phyloP scores from a whole-genome alignment of 1,140 invertebrate species.

The Rhopalosiphum maidis region DNA sequence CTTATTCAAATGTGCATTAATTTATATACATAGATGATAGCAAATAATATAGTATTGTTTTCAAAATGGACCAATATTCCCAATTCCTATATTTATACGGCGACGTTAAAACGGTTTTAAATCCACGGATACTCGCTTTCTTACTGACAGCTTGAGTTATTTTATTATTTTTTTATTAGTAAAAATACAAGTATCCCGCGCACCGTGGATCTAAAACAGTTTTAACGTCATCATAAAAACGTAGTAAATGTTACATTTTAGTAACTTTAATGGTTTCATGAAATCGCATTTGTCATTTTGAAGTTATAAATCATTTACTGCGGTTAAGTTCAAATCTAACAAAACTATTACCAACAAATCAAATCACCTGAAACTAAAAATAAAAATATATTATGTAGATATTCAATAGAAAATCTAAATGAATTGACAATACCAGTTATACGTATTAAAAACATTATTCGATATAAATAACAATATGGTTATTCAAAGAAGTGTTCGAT shows the following conservation, averaged over 20 bases:
- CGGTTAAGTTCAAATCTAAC: not conserved
- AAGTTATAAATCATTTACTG: not conserved
- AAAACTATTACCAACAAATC: not conserved
- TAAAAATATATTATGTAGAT: not conserved
- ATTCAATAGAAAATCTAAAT: not conserved
- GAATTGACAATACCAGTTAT: not conserved
- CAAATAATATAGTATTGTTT: too few species aligned
- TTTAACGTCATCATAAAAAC: not conserved
- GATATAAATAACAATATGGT: not conserved
- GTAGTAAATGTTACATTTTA: not conserved
- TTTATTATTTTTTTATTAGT: too few species aligned
- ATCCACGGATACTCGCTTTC: too few species aligned
- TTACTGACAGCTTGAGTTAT: too few species aligned
- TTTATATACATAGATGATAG: too few species aligned
- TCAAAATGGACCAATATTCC: too few species aligned
- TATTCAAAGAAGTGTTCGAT: not conserved
- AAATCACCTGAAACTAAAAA: not conserved
- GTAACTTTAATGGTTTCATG: not conserved
- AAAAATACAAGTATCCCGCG: too few species aligned
- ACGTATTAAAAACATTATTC: not conserved
- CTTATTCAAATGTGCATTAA: too few species aligned
- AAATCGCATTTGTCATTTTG: not conserved
- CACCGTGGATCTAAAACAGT: too few species aligned
- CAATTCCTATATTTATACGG: too few species aligned
- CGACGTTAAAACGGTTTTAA: too few species aligned